Percentiles rank a stretch among this genome's conserved stretches.
These are phyloP conservation scores for Zaprionus obscuricornis DNA, from an alignment of 2,888 invertebrate species.

Conservation along the genomic window DNA sequence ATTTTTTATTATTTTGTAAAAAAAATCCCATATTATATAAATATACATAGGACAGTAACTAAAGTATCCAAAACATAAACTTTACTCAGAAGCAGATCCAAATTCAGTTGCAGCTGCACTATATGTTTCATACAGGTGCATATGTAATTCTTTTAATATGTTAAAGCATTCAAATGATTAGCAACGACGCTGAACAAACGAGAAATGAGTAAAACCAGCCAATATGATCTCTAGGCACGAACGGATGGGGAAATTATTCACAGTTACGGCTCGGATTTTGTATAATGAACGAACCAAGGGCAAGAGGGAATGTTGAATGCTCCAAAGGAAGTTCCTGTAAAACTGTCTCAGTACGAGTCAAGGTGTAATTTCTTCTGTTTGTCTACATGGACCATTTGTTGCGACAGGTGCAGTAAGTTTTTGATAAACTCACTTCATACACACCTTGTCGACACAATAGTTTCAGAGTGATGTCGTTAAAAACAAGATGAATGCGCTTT, in stretches of 20 bases:
- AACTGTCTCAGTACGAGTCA: conserved; percentile 54
- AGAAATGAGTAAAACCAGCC: conserved; percentile 42
- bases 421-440: conserved; percentile 35
- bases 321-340: conserved; percentile 46
- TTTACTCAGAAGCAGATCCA: not conserved
- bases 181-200: conserved; percentile 81
- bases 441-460: conserved; percentile 39
- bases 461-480: conserved; percentile 38
- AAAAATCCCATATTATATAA: too few species aligned
- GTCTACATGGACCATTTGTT: conserved; percentile 56
- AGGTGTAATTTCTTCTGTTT: conserved; percentile 59
- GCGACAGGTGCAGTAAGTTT: conserved; percentile 66
- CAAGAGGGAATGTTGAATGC: conserved; percentile 3
- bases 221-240: conserved; percentile 21
- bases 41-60: too few species aligned
- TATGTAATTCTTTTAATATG: too few species aligned
- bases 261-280: conserved; percentile 71
- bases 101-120: not conserved
- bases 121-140: not conserved
- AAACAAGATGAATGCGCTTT: conserved; percentile 62
- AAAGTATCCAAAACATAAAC: too few species aligned
- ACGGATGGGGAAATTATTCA: conserved; percentile 81
- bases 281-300: conserved; percentile 39
- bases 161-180: conserved; percentile 81
- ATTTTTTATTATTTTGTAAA: too few species aligned